phyloP scores from a whole-genome alignment of 2,888 invertebrate species.

The Seira musarum region DNA sequence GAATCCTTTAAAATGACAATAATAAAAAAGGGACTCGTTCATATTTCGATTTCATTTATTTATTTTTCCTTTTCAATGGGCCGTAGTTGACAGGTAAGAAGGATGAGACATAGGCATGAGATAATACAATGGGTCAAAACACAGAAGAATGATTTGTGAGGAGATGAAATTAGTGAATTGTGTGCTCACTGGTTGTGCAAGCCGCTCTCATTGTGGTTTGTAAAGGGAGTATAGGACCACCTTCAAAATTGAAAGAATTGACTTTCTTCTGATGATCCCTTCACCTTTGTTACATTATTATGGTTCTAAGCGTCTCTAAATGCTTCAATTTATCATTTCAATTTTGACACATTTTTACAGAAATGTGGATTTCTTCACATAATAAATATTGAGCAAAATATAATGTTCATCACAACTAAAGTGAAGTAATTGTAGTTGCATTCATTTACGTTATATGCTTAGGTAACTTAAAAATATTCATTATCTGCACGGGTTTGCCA shows the following conservation, averaged over 20 bases:
- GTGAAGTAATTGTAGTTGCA: too few relatives aligned
- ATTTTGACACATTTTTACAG: constrained; percentile 67
- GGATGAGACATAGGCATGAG: constrained; percentile 67
- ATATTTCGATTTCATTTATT: too few relatives aligned
- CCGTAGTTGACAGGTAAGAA: constrained; percentile 67
- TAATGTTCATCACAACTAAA: too few relatives aligned
- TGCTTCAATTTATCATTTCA: constrained; percentile 67
- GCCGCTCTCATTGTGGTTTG: constrained; percentile 66
- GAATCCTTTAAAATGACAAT: too few relatives aligned
- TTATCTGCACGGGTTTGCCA: too few relatives aligned
- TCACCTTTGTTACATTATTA: constrained; percentile 62
- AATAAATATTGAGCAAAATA: too few relatives aligned
- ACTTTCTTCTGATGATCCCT: constrained; percentile 63
- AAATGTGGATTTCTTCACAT: too few relatives aligned
- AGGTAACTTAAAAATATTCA: too few relatives aligned
- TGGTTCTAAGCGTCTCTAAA: constrained; percentile 39
- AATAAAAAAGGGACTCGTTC: too few relatives aligned
- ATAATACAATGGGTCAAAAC: constrained; percentile 63
- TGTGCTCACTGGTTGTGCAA: constrained; percentile 53
- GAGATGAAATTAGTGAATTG: constrained; percentile 70
- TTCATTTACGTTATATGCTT: too few relatives aligned
- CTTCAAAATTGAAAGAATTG: constrained; percentile 37
- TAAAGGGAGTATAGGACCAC: constrained; percentile 54
- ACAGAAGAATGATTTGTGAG: constrained; percentile 70
- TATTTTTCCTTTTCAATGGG: constrained; percentile 31